Evolutionary conservation across 1,140 invertebrate genomes (phyloP), one percentile per base, ranked within the genome.

Genomic region (Sycobia sp.): DNA sequence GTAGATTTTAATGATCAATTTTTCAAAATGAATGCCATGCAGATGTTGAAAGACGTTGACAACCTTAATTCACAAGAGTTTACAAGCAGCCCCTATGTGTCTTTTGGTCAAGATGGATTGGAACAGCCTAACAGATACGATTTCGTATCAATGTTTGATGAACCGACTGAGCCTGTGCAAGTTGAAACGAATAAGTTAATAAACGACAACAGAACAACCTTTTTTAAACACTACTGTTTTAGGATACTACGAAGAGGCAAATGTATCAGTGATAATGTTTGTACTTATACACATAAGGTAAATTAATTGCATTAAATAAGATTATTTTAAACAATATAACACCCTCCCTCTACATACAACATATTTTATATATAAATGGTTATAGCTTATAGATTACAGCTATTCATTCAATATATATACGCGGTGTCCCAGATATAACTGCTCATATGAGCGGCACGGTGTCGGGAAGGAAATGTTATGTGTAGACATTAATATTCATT

Each of bases 1-100:
- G 16, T 14, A 11, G 23, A 10, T 3, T 36, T 54, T 2, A 22
- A 62, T 49, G 51, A 62, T 22, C 47, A 38, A 1, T 62, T 49
- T 10, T 63, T 41, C 8, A 50, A 41, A 14, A 64, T 64, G 54
- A 64, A 64, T 29, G 22, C 36, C 4, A 47, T 5, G n/a, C 62
- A 64, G 34, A 64, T 64, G 62, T 11, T 32, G 1, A 20, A 41
- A 38, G 61, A 63, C 14, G 34, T 41, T 16, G 47, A 47, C 20
- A 50, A 63, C 43, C 32, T 63, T 0, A n/a, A n/a, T 16, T 34
- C 0, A 8, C 29, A 58, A 27, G 18, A 55, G n/a, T 23, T 20
- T 14, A 23, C 41, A 41, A 36, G 9, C 4, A 29, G 27, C 22
- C 2, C 25, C 5, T 41, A 41, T 44, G n/a, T 56, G n/a, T 23